phyloP scores from a whole-genome alignment of 2,888 invertebrate species.

The Agonopterix alstromeriana region DNA sequence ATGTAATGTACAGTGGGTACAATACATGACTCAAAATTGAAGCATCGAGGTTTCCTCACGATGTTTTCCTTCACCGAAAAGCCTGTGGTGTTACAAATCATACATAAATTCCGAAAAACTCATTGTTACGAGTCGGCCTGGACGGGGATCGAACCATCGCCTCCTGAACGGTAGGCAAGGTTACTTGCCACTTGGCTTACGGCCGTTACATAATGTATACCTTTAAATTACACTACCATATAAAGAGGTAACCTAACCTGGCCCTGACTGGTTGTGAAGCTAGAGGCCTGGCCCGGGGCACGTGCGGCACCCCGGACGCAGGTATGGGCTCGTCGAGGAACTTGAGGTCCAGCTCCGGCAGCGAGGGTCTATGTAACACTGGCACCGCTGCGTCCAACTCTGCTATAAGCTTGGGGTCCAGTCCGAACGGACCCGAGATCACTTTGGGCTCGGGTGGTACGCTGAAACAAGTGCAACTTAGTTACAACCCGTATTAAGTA shows the following conservation, averaged over 20 bases:
- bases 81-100: no score
- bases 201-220: no score
- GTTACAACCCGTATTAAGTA: not conserved
- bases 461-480: conserved; percentile 25
- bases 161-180: no score
- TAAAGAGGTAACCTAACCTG: conserved; percentile 23
- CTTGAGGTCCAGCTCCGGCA: conserved; percentile 64
- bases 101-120: no score
- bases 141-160: no score
- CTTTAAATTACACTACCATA: no score
- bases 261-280: conserved; percentile 26
- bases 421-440: conserved; percentile 84
- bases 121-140: no score
- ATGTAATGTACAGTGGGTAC: no score
- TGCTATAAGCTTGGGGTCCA: conserved; percentile 84
- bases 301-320: conserved; percentile 37
- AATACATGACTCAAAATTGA: no score
- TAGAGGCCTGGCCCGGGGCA: conserved; percentile 28
- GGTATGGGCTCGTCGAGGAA: conserved; percentile 70
- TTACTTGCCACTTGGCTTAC: no score
- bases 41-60: no score
- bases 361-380: conserved; percentile 36
- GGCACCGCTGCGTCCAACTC: conserved; percentile 79
- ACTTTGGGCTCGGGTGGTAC: conserved; percentile 60
- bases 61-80: no score